A percentile compares a stretch with the other conserved stretches of the same genome.
These are phyloP conservation scores for Ianthella basta DNA, from an alignment of 37 sponge, comb jelly and placozoan species.

Conservation along the genomic window DNA sequence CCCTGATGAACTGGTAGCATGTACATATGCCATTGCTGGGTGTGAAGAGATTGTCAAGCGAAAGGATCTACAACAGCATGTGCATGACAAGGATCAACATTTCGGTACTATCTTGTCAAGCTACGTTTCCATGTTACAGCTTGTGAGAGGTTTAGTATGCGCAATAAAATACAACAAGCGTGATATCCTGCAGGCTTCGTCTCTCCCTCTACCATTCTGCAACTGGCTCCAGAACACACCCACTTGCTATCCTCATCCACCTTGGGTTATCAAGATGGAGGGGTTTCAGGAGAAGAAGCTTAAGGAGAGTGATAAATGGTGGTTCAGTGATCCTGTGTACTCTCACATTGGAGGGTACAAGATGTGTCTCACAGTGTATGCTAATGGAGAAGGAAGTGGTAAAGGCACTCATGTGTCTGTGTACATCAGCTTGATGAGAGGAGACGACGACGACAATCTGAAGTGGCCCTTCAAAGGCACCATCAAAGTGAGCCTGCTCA, in stretches of 20 bases:
- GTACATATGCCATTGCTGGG: not conserved
- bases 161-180: no score
- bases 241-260: not conserved
- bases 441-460: not conserved
- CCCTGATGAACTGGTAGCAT: conserved; percentile 1
- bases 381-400: not conserved
- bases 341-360: conserved; percentile 6
- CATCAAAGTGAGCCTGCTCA: conserved; percentile 9
- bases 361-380: not conserved
- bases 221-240: not conserved
- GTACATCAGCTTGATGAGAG: not conserved
- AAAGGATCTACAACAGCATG: no score
- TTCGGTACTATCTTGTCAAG: no score
- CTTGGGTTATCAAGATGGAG: conserved; percentile 1
- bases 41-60: not conserved
- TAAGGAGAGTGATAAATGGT: not conserved
- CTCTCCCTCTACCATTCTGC: not conserved
- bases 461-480: conserved; percentile 1
- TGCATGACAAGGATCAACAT: no score
- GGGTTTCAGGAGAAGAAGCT: not conserved
- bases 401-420: not conserved
- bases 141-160: no score
- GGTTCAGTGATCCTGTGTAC: not conserved
- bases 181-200: no score
- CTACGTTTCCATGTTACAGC: no score